Evolutionary conservation across 2,797 vertebrate genomes (phyloP), one percentile per base, ranked within the genome.

Genomic region (Aplochiton taeniatus): DNA sequence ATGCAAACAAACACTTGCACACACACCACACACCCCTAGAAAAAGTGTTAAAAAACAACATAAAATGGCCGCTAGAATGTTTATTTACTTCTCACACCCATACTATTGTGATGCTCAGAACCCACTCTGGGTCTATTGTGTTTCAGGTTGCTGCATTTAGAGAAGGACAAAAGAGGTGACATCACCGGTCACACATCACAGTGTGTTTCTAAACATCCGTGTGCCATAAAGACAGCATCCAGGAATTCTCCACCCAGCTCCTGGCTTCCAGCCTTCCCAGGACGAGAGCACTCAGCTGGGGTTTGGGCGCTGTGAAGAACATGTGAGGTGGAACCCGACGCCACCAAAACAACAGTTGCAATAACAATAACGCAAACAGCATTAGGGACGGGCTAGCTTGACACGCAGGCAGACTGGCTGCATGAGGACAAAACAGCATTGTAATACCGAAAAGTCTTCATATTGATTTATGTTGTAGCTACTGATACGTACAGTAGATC

Each of bases 171-270:
- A 93, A 89, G 87, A 74, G 66, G 76, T 92, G 83, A 93, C 88
- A 90, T 92, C 85, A 93, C 76, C 44, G 85, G 87, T 90, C 85
- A 88, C 87, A 90, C 85, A 88, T 89, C 85, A 81, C 31, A 2
- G 31, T 83, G 86, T 86, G 79, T 86, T 85, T 84, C 86, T 89
- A 93, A 92, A 91, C 90, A 91, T 92, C 90, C 88, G 86, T 78
- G 85, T 77, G 77, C 87, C 65, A 71, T 85, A 77, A 74, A 89
- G 75, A 80, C 88, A 85, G 87, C 75, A 90, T 92, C 90, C 91
- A 92, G 90, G 90, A 92, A 92, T 92, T 92, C 88, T 89, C 86
- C 88, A 73, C 88, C 87, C 86, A 72, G 8, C 48, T 50, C 61
- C 68, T 45, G 61, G 48, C 74, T 81, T 51, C 42, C 45, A 48